Evolutionary conservation across 2,113 vertebrate genomes (phyloP), one percentile per base, ranked within the genome.

Genomic region (Myiopsitta monachus): DNA sequence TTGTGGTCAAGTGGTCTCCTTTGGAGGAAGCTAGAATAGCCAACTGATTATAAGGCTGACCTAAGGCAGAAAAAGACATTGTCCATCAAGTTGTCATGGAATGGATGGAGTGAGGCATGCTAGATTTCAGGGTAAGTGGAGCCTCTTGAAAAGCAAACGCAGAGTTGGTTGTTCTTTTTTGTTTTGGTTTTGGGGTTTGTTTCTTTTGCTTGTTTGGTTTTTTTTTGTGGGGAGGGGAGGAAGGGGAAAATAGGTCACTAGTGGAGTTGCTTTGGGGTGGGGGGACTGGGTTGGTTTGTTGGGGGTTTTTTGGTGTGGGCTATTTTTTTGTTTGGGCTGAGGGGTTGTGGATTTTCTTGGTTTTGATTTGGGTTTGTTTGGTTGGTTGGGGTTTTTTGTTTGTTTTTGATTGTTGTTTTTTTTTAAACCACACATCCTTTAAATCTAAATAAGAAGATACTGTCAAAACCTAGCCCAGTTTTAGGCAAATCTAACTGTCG

Each of bases 31-130:
- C 99, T 97, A 99, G 96, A 97, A 99, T 99, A 97, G 99, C 99
- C 98, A 99, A 98, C 98, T 99, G 99, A 98, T 99, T 99, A 96
- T 99, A 99, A 68, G 99, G 99, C 97, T 99, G 99, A 98, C 99
- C 99, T 99, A 97, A 68, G 94, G 80, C 8, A 83, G 39, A 97
- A 80, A 90, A 83, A 87, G 72, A 31, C 24, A 11, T 13, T 47
- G 38, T 69, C 43, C 59, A 51, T 76, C 19, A 76, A 72, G 38
- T 9, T 51, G 16, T 36, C 30, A 59, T 11, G 6, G 16, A 88
- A 6, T 16, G 6, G 91, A 63, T 10, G 6, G 14, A 88, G 7
- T 14, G 5, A 93, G 54, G 38, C 1, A 1, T 5, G 14, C 14
- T 31, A 10, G 7, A 72, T 67, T 83, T 88, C 75, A 86, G 54